Evolutionary conservation across 2,113 vertebrate genomes (phyloP).

Genomic region (Manacus vitellinus): DNA sequence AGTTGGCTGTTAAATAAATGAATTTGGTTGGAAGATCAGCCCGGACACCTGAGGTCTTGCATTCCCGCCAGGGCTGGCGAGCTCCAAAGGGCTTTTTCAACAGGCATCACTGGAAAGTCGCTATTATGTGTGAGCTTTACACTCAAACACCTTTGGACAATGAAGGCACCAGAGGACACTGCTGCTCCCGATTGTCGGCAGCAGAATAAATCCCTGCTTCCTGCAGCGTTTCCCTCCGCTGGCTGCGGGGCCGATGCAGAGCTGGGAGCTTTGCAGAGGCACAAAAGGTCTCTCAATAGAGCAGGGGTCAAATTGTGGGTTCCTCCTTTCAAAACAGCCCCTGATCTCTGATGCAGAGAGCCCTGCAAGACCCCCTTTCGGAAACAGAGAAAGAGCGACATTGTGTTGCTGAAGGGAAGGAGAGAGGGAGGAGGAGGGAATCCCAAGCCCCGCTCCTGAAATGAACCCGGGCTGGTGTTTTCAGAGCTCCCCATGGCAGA

Average conservation of each 20-base stretch:
- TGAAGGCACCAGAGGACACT: conserved; percentile 60
- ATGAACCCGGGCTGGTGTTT: not conserved
- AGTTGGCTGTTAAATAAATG: conserved; percentile 43
- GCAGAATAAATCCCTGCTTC: conserved; percentile 37
- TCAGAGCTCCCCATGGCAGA: not conserved
- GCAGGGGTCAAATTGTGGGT: not conserved
- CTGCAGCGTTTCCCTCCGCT: conserved; percentile 30
- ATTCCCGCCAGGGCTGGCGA: conserved; percentile 10
- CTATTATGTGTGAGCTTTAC: conserved; percentile 58
- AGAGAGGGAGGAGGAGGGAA: not conserved
- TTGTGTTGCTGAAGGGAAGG: not conserved
- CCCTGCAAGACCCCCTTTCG: not conserved
- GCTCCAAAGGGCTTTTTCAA: conserved; percentile 43
- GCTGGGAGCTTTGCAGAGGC: not conserved
- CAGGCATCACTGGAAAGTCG: not conserved
- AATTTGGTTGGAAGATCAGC: conserved; percentile 50
- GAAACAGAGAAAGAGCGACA: not conserved
- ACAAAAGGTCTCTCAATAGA: conserved; percentile 53
- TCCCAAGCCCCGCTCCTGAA: not conserved
- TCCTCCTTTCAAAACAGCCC: not conserved
- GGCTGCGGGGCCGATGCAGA: not conserved
- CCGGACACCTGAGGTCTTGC: conserved; percentile 49
- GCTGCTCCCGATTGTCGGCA: not conserved
- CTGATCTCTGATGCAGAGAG: conserved; percentile 39
- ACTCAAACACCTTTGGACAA: conserved; percentile 71